phyloP scores from a whole-genome alignment of 1,140 invertebrate genomes.

The Camponotus vicinus region DNA sequence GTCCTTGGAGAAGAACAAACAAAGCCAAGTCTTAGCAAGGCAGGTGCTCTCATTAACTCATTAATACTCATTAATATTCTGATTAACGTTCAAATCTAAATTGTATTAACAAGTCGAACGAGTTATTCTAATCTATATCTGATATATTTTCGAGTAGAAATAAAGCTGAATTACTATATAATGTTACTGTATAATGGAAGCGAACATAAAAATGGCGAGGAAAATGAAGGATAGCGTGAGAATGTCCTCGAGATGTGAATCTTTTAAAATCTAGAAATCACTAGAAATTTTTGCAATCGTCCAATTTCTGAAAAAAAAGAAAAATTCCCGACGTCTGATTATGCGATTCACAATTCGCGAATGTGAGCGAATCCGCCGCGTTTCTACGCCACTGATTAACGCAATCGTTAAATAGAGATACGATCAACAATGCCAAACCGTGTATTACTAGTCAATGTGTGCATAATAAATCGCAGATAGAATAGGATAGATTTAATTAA shows the following conservation, averaged over 20 bases:
- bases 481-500: conserved; percentile 60
- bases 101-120: conserved; percentile 23
- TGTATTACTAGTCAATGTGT: conserved; percentile 73
- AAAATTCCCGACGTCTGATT: not conserved
- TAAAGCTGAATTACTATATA: not conserved
- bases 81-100: conserved; percentile 28
- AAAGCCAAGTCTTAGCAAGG: not conserved
- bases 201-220: not conserved
- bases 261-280: not conserved
- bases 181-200: not conserved
- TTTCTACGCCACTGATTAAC: conserved; percentile 51
- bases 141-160: not conserved
- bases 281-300: not conserved
- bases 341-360: not conserved
- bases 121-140: not conserved
- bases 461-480: conserved; percentile 54
- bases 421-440: conserved; percentile 71
- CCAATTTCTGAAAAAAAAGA: not conserved
- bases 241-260: not conserved
- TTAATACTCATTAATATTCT: not conserved
- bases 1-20: not conserved
- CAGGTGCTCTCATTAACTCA: not conserved
- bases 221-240: not conserved
- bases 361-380: not conserved
- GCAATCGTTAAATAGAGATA: conserved; percentile 61